These are phyloP conservation scores for Drosophila infuscata DNA, from an alignment of 2,888 invertebrate species.

Conservation along the genomic window DNA sequence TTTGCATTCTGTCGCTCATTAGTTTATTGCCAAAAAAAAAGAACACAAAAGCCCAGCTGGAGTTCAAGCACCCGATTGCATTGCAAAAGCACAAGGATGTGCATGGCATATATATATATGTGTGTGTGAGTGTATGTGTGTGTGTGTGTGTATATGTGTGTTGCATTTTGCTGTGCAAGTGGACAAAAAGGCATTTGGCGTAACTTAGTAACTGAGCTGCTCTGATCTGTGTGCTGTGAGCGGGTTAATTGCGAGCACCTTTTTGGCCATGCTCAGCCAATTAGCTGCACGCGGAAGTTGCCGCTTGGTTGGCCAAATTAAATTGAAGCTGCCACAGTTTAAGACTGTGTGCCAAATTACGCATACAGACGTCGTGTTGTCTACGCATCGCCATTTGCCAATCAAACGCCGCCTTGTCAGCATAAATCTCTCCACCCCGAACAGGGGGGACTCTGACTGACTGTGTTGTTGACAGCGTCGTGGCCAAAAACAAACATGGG, in stretches of 20 bases:
- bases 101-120: neutral
- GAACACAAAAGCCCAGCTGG: slow-evolving; percentile 47
- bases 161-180: slow-evolving; percentile 7
- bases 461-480: slow-evolving; percentile 44
- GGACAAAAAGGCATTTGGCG: slow-evolving; percentile 53
- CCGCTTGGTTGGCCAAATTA: slow-evolving; percentile 46
- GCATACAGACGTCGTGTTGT: slow-evolving; percentile 74
- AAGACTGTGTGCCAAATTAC: slow-evolving; percentile 73
- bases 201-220: slow-evolving; percentile 55
- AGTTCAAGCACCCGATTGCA: slow-evolving; percentile 68
- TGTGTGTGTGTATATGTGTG: neutral
- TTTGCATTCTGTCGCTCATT: slow-evolving; percentile 81
- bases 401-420: slow-evolving; percentile 75
- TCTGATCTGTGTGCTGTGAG: slow-evolving; percentile 24
- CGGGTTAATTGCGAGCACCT: slow-evolving; percentile 75
- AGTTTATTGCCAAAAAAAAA: slow-evolving; percentile 79
- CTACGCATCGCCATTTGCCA: slow-evolving; percentile 74
- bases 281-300: slow-evolving; percentile 79
- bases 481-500: slow-evolving; percentile 67
- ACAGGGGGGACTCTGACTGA: neutral
- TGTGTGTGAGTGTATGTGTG: neutral
- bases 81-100: slow-evolving; percentile 31
- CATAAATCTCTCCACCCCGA: slow-evolving; percentile 61
- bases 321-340: slow-evolving; percentile 53
- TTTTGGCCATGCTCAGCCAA: slow-evolving; percentile 71